Conservation (phyloP, 2,888 invertebrate genomes). For the Patella ulyssiponensis region DNA sequence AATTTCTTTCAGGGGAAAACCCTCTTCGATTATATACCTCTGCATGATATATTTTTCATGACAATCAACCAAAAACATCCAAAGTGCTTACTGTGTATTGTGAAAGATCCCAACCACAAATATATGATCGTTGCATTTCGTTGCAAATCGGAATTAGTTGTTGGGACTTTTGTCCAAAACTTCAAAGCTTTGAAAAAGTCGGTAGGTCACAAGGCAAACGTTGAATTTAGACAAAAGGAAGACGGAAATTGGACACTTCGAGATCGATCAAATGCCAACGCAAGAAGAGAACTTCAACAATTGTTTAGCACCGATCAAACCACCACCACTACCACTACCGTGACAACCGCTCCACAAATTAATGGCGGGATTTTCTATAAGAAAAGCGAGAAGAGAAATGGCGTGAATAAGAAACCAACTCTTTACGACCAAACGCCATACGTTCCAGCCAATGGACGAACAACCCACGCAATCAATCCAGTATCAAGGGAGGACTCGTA, state of each 20-base stretch:
- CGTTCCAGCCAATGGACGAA: constrained; percentile 3
- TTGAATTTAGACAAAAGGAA: constrained; percentile 41
- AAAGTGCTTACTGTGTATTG: constrained; percentile 50
- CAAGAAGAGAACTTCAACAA: constrained; percentile 13
- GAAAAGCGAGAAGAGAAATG: not conserved
- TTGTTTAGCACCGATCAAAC: constrained; percentile 16
- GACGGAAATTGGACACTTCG: constrained; percentile 62
- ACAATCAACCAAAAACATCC: constrained; percentile 49
- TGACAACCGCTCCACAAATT: not conserved
- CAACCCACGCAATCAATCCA: constrained; percentile 16
- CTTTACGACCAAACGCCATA: constrained; percentile 20
- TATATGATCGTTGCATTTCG: constrained; percentile 52
- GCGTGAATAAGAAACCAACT: not conserved
- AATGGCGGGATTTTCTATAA: constrained; percentile 19
- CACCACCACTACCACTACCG: not conserved
- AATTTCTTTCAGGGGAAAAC: constrained; percentile 39
- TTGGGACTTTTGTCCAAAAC: constrained; percentile 43
- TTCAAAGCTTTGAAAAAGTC: constrained; percentile 36
- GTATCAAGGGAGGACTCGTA: constrained; percentile 20
- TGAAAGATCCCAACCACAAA: constrained; percentile 37
- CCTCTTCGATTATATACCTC: constrained; percentile 40
- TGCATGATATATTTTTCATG: constrained; percentile 47
- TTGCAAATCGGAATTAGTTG: constrained; percentile 46
- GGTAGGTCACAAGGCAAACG: constrained; percentile 25
- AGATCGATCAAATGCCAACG: constrained; percentile 19